Evolutionary conservation across 1,140 invertebrate genomes (phyloP).

Genomic region (Pinna nobilis): DNA sequence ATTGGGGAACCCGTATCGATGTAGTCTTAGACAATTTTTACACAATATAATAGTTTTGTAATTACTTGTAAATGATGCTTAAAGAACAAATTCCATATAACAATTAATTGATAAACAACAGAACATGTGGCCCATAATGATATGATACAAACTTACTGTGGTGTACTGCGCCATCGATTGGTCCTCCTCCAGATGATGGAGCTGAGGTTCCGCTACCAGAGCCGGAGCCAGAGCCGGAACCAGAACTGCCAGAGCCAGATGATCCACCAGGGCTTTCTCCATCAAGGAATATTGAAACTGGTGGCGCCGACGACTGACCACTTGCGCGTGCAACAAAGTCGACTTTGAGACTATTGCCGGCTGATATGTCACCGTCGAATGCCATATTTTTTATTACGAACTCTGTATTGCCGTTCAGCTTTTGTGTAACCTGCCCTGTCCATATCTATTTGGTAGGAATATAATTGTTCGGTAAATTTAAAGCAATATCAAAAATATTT

Average conservation of each 20-base stretch:
- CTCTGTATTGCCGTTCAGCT: neutral
- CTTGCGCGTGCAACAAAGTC: conserved; percentile 8
- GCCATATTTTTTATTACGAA: conserved; percentile 21
- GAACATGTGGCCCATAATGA: no score
- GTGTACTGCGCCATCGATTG: no score
- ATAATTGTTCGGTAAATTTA: neutral
- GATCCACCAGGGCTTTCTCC: conserved; percentile 6
- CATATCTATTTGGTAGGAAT: conserved; percentile 5
- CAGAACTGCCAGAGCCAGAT: neutral
- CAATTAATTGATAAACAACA: neutral
- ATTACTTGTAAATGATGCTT: neutral
- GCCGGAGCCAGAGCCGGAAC: no score
- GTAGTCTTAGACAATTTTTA: no score
- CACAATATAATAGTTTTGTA: no score
- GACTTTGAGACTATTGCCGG: neutral
- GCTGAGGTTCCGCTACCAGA: no score
- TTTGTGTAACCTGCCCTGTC: conserved; percentile 1
- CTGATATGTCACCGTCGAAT: conserved; percentile 1
- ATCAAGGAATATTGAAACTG: conserved; percentile 2
- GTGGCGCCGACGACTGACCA: neutral
- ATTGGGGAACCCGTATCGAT: no score
- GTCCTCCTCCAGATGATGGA: no score
- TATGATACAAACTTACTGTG: no score
- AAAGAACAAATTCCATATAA: neutral
- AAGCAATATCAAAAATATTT: no score